Evolutionary conservation across 2,797 vertebrate genomes (phyloP).

Genomic region (Pseudocheirus occidentalis): DNA sequence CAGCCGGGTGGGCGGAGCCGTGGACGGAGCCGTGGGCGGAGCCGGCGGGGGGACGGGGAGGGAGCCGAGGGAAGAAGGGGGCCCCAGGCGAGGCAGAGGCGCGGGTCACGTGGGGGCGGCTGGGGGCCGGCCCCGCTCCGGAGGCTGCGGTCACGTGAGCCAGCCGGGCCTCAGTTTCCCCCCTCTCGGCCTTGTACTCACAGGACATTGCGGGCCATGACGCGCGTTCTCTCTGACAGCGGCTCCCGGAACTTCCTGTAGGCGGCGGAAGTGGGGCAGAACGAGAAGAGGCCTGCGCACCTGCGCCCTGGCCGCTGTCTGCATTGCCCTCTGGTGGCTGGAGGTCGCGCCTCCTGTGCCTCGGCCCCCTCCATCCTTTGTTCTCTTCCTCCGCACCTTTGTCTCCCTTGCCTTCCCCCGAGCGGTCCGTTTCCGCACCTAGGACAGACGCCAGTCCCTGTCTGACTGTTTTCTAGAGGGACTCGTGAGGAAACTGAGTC

Average conservation of each 20-base stretch:
- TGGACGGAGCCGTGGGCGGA: too few relatives aligned
- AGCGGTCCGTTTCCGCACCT: not conserved
- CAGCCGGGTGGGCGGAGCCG: too few relatives aligned
- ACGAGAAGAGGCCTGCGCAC: not conserved
- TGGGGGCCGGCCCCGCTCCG: not conserved
- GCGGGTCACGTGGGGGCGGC: not conserved
- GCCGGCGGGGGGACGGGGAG: too few relatives aligned
- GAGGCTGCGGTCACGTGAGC: not conserved
- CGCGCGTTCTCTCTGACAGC: not conserved
- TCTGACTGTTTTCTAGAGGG: not conserved
- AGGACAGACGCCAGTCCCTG: rapidly evolving
- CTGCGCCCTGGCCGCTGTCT: not conserved
- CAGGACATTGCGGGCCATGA: slow-evolving; percentile 69
- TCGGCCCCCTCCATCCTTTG: not conserved
- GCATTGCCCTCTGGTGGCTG: slow-evolving; percentile 66
- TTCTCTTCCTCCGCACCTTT: not conserved
- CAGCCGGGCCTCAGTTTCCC: not conserved
- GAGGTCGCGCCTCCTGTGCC: not conserved
- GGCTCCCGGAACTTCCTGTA: slow-evolving; percentile 27
- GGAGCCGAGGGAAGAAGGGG: not conserved
- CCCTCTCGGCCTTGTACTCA: slow-evolving; percentile 46
- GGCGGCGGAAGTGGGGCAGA: slow-evolving; percentile 49
- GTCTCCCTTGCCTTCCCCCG: not conserved
- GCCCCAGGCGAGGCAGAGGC: not conserved
- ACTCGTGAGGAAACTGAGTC: not conserved